These are phyloP conservation scores for Atta texana DNA, from an alignment of 1,140 invertebrate species.

Conservation along the genomic window DNA sequence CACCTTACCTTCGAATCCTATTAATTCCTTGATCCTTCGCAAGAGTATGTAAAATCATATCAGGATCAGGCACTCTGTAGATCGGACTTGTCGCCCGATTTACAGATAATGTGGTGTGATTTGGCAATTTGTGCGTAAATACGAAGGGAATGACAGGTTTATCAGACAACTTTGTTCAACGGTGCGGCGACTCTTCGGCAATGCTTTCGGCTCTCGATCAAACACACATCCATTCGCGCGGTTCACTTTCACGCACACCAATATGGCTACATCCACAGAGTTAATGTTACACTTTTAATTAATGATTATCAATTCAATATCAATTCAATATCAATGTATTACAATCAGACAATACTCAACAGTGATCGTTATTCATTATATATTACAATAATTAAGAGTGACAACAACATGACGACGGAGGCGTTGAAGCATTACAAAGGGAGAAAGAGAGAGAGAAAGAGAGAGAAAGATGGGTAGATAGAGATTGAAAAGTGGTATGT, in stretches of 20 bases:
- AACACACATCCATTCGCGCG: slow-evolving; percentile 60
- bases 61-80: not conserved
- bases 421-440: slow-evolving; percentile 84
- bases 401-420: slow-evolving; percentile 87
- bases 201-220: slow-evolving; percentile 66
- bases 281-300: slow-evolving; percentile 85
- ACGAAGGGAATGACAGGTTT: slow-evolving; percentile 22
- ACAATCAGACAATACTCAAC: slow-evolving; percentile 87
- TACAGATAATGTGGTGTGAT: not conserved
- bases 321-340: slow-evolving; percentile 87
- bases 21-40: not conserved
- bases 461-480: not conserved
- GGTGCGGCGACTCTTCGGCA: not conserved
- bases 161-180: slow-evolving; percentile 17
- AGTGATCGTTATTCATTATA: slow-evolving; percentile 87
- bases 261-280: slow-evolving; percentile 85
- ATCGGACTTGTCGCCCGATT: slow-evolving; percentile 11
- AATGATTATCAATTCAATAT: slow-evolving; percentile 87
- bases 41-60: slow-evolving; percentile 15
- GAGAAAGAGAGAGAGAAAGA: slow-evolving; percentile 14
- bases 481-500: slow-evolving; percentile 46
- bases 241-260: slow-evolving; percentile 75
- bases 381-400: slow-evolving; percentile 87
- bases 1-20: not conserved
- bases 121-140: slow-evolving; percentile 49